Conservation (phyloP, 2,888 invertebrate genomes). For the Graphium colonna region DNA sequence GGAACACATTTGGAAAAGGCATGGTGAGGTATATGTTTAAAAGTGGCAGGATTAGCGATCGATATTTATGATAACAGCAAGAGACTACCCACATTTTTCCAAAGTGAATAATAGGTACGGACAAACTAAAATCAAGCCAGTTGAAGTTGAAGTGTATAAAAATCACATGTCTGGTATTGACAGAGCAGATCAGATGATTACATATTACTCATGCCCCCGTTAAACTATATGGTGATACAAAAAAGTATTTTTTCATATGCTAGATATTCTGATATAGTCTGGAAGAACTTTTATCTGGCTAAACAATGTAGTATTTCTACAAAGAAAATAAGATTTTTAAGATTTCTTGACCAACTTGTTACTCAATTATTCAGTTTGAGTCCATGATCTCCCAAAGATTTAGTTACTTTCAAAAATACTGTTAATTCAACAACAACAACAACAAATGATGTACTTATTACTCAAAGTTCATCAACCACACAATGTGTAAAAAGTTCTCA, state of each 20-base stretch:
- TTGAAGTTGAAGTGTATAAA: slow-evolving; percentile 23
- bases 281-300: too few species aligned
- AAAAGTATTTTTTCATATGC: slow-evolving; percentile 18
- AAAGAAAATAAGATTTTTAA: slow-evolving; percentile 1
- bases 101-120: too few species aligned
- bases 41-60: too few species aligned
- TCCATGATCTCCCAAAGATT: slow-evolving; percentile 11
- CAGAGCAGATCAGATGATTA: slow-evolving; percentile 22
- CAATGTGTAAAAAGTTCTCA: neutral
- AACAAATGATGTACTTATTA: neutral
- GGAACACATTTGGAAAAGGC: too few species aligned
- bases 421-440: neutral
- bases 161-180: slow-evolving; percentile 25
- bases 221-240: slow-evolving; percentile 24
- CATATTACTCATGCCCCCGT: slow-evolving; percentile 23
- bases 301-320: slow-evolving; percentile 18
- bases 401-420: slow-evolving; percentile 15
- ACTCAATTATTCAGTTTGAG: slow-evolving; percentile 1
- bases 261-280: too few species aligned
- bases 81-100: too few species aligned
- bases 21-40: too few species aligned
- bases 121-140: slow-evolving; percentile 10
- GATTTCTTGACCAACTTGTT: neutral
- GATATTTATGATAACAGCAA: too few species aligned
- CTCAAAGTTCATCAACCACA: neutral